phyloP scores from a whole-genome alignment of 2,888 invertebrate genomes.

The Pandemis cinnamomeana region DNA sequence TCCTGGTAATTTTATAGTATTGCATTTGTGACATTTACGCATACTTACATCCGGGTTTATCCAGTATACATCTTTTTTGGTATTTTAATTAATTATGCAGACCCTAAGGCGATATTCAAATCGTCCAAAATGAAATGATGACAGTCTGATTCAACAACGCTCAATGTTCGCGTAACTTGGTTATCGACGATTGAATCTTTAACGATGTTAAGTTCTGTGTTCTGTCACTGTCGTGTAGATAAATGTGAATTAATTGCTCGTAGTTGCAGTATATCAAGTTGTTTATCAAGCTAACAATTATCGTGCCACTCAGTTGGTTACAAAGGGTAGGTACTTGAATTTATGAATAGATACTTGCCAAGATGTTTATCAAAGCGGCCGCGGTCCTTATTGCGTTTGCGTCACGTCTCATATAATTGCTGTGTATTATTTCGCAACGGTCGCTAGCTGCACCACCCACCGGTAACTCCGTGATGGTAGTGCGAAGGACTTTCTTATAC shows the following conservation, averaged over 20 bases:
- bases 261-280: slow-evolving; percentile 52
- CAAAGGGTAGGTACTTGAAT: slow-evolving; percentile 46
- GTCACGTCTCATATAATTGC: slow-evolving; percentile 65
- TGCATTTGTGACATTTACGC: slow-evolving; percentile 44
- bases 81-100: slow-evolving; percentile 52
- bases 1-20: slow-evolving; percentile 50
- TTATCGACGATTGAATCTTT: neutral
- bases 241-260: slow-evolving; percentile 53
- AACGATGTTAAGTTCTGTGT: slow-evolving; percentile 22
- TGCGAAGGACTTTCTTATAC: slow-evolving; percentile 34
- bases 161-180: neutral
- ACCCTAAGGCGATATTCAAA: slow-evolving; percentile 2
- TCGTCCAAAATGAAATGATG: neutral
- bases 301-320: slow-evolving; percentile 49
- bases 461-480: slow-evolving; percentile 51
- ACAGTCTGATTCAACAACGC: neutral
- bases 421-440: slow-evolving; percentile 64
- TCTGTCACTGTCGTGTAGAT: slow-evolving; percentile 49
- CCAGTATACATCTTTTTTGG: slow-evolving; percentile 59
- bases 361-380: slow-evolving; percentile 44
- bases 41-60: slow-evolving; percentile 62
- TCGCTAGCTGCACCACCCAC: slow-evolving; percentile 55
- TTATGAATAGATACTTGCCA: slow-evolving; percentile 48
- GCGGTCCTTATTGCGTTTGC: slow-evolving; percentile 54
- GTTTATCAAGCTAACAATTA: slow-evolving; percentile 46